Base-by-base conservation (phyloP, 2,797 vertebrate genomes). In the Sebastes nivosus region DNA sequence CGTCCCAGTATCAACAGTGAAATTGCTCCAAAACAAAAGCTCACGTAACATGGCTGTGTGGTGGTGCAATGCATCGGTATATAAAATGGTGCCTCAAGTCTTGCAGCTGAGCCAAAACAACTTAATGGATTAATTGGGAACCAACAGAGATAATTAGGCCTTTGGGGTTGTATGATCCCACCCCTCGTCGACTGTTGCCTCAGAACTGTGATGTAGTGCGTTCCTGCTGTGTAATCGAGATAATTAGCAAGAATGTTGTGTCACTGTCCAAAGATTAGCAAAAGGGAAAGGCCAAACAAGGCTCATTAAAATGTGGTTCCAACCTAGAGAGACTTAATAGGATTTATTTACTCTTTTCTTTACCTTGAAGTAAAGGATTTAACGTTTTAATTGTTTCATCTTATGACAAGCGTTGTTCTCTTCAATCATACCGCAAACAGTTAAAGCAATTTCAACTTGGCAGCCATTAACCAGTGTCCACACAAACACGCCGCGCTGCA, bases 81-180 rank as follows among this genome's bases (percentile, higher is more conserved):
- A 94, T 89, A 91, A 93, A 94, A 92, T 87, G 77, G 68, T 78
- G 94, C 95, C 94, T 95, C 87, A 94, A 95, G 95, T 95, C 94
- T 96, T 96, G 96, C 96, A 97, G 96, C 95, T 88, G 93, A 97
- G 96, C 94, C 95, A 96, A 97, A 98, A 97, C 96, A 97, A 97
- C 96, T 97, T 96, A 97, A 97, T 96, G 95, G 96, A 97, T 97
- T 98, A 98, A 99, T 98, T 98, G 97, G 96, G 87, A 97, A 94
- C 96, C 97, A 97, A 95, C 96, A 95, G 96, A 97, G 97, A 97
- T 98, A 99, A 99, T 98, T 97, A 97, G 96, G 96, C 97, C 97
- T 97, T 95, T 96, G 97, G 96, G 98, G 98, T 95, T 95, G 84
- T 96, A 96, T 95, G 95, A 98, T 97, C 97, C 96, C 95, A 97